Evolutionary conservation across 2,113 vertebrate genomes (phyloP).

Genomic region (Mesoclemmys tuberculata): DNA sequence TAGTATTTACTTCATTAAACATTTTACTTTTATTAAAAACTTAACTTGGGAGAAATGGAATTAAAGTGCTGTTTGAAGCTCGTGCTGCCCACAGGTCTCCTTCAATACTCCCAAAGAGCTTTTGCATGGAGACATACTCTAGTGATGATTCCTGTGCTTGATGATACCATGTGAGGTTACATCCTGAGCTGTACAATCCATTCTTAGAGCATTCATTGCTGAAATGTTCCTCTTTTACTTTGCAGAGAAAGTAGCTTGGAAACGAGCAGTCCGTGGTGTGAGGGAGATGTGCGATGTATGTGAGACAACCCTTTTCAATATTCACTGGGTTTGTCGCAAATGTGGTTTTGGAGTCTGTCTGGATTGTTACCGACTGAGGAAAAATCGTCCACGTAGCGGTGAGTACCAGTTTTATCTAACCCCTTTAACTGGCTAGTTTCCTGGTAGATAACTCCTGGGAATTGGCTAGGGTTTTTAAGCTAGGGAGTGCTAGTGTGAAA

Average conservation of each 20-base stretch:
- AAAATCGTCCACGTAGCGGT: slow-evolving; percentile 92
- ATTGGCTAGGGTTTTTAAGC: background rate
- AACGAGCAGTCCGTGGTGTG: slow-evolving; percentile 94
- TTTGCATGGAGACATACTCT: background rate
- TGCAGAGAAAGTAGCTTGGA: slow-evolving; percentile 98
- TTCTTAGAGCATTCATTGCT: background rate
- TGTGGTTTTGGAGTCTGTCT: slow-evolving; percentile 98
- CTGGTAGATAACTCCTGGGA: background rate
- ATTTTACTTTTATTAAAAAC: background rate
- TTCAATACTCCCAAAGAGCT: background rate
- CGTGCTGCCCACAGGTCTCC: background rate
- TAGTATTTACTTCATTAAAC: too few species aligned
- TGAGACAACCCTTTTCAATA: slow-evolving; percentile 98
- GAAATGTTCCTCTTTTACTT: slow-evolving; percentile 28
- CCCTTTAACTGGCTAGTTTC: background rate
- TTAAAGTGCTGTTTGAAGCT: too few species aligned
- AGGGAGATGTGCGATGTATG: slow-evolving; percentile 99
- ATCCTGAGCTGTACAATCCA: background rate
- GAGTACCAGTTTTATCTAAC: slow-evolving; percentile 49
- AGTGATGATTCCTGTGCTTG: background rate
- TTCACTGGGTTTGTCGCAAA: slow-evolving; percentile 99
- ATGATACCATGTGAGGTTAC: background rate
- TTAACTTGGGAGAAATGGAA: background rate
- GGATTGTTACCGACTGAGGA: slow-evolving; percentile 96
- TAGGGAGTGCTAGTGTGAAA: background rate